phyloP scores from a whole-genome alignment of 2,797 vertebrate species.

The Podargus strigoides region DNA sequence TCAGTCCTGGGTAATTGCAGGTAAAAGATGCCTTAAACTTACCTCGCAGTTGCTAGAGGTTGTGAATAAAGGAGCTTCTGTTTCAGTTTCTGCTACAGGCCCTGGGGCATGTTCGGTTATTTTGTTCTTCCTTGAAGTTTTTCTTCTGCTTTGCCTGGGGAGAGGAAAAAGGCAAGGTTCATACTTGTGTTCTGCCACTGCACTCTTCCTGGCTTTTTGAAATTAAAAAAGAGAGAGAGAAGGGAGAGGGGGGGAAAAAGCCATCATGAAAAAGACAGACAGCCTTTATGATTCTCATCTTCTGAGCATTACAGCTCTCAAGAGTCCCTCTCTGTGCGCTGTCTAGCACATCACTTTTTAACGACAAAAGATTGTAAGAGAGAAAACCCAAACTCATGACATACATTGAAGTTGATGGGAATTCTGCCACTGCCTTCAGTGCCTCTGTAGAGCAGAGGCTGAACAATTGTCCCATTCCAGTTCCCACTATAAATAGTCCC shows the following conservation, averaged over 20 bases:
- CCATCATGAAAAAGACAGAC: not conserved
- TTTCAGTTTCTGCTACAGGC: not conserved
- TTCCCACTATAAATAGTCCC: not conserved
- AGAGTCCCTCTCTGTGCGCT: not conserved
- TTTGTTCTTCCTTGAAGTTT: not conserved
- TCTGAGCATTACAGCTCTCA: not conserved
- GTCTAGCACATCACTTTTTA: not conserved
- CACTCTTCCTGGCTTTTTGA: not conserved
- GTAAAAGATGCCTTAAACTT: slow-evolving; percentile 64
- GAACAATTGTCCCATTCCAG: not conserved
- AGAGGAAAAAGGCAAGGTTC: not conserved
- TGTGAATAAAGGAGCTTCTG: not conserved
- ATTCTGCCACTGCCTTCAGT: not conserved
- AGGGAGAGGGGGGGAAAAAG: not conserved
- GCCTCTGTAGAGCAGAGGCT: not conserved
- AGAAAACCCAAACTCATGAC: not conserved
- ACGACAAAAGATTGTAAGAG: not conserved
- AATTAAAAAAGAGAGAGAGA: not conserved
- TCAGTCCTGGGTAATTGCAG: slow-evolving; percentile 95
- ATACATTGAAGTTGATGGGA: not conserved
- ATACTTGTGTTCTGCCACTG: not conserved
- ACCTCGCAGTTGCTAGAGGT: not conserved
- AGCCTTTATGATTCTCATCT: not conserved
- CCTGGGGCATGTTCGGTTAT: not conserved
- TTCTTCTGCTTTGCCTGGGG: not conserved